These are phyloP conservation scores for Campylomormyrus tamandua DNA, from an alignment of 2,113 vertebrate species.

Conservation along the genomic window DNA sequence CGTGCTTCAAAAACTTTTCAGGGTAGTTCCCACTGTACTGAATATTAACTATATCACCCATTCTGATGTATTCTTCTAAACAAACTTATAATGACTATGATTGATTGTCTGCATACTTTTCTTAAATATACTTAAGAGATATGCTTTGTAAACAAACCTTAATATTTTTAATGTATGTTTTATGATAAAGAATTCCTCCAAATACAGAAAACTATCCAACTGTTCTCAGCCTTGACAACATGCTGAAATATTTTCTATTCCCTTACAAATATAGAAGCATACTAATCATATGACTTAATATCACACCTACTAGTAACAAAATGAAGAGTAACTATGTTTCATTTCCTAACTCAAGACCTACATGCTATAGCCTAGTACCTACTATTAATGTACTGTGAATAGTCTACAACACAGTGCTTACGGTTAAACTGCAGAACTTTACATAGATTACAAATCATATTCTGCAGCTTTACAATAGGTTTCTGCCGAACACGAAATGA, in stretches of 20 bases:
- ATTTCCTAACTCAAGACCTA: not conserved
- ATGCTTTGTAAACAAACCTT: not conserved
- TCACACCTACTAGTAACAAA: not conserved
- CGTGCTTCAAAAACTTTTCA: not conserved
- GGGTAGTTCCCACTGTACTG: not conserved
- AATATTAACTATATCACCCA: not conserved
- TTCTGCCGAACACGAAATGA: not conserved
- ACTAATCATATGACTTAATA: not conserved
- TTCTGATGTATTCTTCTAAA: not conserved
- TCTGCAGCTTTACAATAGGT: not conserved
- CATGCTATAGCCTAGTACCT: not conserved
- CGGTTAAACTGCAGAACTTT: not conserved
- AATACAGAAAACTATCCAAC: not conserved
- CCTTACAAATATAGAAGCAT: not conserved
- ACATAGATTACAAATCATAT: not conserved
- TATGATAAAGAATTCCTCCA: not conserved
- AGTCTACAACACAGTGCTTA: not conserved
- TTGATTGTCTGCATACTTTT: not conserved
- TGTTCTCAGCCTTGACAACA: not conserved
- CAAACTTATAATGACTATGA: not conserved
- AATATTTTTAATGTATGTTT: not conserved
- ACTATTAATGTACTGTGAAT: not conserved
- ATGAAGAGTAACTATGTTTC: not conserved
- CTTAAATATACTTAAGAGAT: not conserved
- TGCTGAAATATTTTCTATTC: not conserved